phyloP scores from a whole-genome alignment of 2,113 vertebrate genomes.

The Sturnus vulgaris region DNA sequence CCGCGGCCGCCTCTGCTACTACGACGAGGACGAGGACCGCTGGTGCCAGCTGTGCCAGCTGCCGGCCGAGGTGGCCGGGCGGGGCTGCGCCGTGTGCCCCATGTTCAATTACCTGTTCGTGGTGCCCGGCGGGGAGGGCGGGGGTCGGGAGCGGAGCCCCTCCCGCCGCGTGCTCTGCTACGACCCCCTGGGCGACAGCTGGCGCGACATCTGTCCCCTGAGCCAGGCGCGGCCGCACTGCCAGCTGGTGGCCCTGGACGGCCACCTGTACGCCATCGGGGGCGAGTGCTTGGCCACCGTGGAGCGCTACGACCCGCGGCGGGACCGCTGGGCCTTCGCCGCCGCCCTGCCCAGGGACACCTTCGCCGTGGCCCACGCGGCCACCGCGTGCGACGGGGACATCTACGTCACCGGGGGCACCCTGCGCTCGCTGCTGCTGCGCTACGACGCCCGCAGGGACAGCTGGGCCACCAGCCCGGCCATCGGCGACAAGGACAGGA shows the following conservation, averaged over 20 bases:
- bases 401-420: conserved; percentile 88
- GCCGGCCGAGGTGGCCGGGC: conserved; percentile 74
- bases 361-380: conserved; percentile 88
- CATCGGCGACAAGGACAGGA: conserved; percentile 64
- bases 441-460: conserved; percentile 65
- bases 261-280: conserved; percentile 88
- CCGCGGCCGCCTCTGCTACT: conserved; percentile 79
- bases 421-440: conserved; percentile 80
- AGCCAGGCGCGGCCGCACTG: conserved; percentile 88
- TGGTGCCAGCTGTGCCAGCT: conserved; percentile 80
- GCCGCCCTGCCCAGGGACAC: conserved; percentile 36
- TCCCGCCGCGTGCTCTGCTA: conserved; percentile 90
- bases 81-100: conserved; percentile 82
- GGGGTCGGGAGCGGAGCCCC: conserved; percentile 55
- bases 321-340: conserved; percentile 73
- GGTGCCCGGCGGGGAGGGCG: conserved; percentile 81
- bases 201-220: conserved; percentile 13
- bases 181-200: conserved; percentile 70
- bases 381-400: conserved; percentile 78
- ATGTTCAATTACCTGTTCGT: conserved; percentile 96
- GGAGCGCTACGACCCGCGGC: conserved; percentile 86
- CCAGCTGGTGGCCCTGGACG: conserved; percentile 85
- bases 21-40: conserved; percentile 75
- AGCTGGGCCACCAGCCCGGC: background rate
- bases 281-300: conserved; percentile 89